Base-by-base conservation (phyloP, 2,888 invertebrate species). In the Tortrix viridana region DNA sequence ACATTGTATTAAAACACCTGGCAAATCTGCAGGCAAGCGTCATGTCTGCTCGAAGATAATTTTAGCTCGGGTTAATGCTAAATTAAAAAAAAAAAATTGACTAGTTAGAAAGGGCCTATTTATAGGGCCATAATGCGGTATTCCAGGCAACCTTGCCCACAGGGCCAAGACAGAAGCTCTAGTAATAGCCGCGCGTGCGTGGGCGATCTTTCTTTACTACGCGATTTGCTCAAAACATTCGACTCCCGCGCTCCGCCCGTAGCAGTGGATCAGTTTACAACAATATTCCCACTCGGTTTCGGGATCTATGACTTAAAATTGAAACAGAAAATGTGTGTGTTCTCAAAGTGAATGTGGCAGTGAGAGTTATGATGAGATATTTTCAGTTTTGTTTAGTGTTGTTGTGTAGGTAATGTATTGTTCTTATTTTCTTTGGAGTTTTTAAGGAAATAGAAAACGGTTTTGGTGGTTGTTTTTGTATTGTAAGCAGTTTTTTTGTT, bases 101-200 rank as follows among this genome's bases (percentile, higher is more conserved):
- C 50, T 50, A 12, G 26, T 20, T 32, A 32, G 44, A 23, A 48
- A 44, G 41, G 46, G 23, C 62, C 53, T 57, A 58, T 32, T 53
- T 48, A 63, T 44, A 52, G 58, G 70, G 71, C 74, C 70, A 43
- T 54, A 56, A 62, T 32, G 32, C 58, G 57, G 60, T 60, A 69
- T 81, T 89, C 89, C 89, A 88, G 89, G 78, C 81, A 85, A 85
- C 90, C 90, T 90, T 88, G 90, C 76, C 75, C 77, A 67, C 85
- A 85, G 80, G 85, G 88, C 84, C 88, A 82, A 56, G 79, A 82
- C 86, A 85, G 85, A 85, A 76, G 77, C 77, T 83, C 89, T 86
- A 81, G 85, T 90, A 78, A 86, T 89, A 90, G 89, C 69, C 76
- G 71, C 83, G 74, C 74, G 70, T 69, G 90, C 89, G 91, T 89